A percentile compares a stretch with the other conserved stretches of the same genome.
Evolutionary conservation across 2,888 invertebrate genomes (phyloP).

Genomic region (Sericinus montela): DNA sequence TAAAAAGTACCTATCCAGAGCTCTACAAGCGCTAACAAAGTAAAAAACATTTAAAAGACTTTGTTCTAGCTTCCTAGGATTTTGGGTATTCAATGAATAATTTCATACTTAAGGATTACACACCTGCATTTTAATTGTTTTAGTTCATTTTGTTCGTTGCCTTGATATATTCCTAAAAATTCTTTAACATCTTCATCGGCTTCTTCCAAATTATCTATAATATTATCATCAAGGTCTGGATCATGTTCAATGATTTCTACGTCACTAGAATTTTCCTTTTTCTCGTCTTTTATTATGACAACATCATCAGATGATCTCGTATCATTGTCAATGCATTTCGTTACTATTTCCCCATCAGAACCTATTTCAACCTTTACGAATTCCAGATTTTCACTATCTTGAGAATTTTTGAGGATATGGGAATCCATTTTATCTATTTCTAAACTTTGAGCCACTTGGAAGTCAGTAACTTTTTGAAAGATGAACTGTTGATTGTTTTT

Average conservation of each 20-base stretch:
- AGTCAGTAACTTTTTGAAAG: constrained; percentile 51
- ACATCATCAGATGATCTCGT: constrained; percentile 39
- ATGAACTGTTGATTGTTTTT: constrained; percentile 70
- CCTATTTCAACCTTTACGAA: constrained; percentile 66
- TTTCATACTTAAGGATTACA: too few relatives aligned
- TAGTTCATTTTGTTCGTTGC: constrained; percentile 29
- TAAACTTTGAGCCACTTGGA: constrained; percentile 18
- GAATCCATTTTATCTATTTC: constrained; percentile 30
- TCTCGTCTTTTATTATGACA: constrained; percentile 42
- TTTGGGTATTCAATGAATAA: too few relatives aligned
- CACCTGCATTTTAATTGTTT: constrained; percentile 66
- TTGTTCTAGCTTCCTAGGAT: too few relatives aligned
- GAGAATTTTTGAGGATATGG: constrained; percentile 24
- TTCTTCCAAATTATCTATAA: constrained; percentile 65
- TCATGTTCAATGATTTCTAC: constrained; percentile 60
- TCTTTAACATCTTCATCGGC: constrained; percentile 66
- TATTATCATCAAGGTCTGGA: constrained; percentile 50
- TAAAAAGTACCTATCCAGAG: too few relatives aligned
- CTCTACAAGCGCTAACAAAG: too few relatives aligned
- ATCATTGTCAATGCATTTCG: constrained; percentile 47
- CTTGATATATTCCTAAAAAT: constrained; percentile 63
- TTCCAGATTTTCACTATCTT: constrained; percentile 34
- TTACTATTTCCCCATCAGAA: constrained; percentile 62
- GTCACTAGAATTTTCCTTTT: constrained; percentile 52
- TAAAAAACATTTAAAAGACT: too few relatives aligned